Evolutionary conservation across 2,113 vertebrate genomes (phyloP), one percentile per base, ranked within the genome.

Genomic region (Notarius lentiginosus): DNA sequence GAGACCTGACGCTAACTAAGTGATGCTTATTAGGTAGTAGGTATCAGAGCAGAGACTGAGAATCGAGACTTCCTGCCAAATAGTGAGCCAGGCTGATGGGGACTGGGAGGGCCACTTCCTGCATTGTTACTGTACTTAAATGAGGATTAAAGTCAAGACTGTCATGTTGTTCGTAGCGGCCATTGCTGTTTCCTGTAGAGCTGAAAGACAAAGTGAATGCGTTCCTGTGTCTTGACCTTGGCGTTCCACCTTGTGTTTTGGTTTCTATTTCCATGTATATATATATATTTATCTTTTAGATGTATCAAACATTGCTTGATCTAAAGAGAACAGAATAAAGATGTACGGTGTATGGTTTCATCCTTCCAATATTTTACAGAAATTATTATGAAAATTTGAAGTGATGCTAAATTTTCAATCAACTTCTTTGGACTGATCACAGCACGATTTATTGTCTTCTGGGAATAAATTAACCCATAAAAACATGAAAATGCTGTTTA

Each of bases 51-150:
- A 87, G 90, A 91, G 92, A 41, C 91, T 86, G 89, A 94, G 88
- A 87, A 76, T 89, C 92, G 91, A 82, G 90, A 91, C 93, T 95
- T 95, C 94, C 95, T 95, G 94, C 94, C 94, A 95, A 95, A 95
- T 95, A 95, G 94, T 95, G 94, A 91, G 93, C 90, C 91, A 55
- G 88, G 90, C 90, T 94, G 91, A 92, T 94, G 91, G 92, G 91
- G 92, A 92, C 92, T 91, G 94, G 93, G 92, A 93, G 92, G 93
- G 92, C 93, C 86, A 94, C 94, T 95, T 95, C 94, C 94, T 95
- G 94, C 91, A 94, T 94, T 94, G 93, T 95, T 94, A 93, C 93
- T 90, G 89, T 91, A 88, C 90, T 94, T 95, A 88, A 92, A 94
- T 93, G 92, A 91, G 92, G 94, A 95, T 95, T 93, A 95, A 61